Conservation (phyloP, 2,113 vertebrate genomes). For the Notarius lentiginosus region DNA sequence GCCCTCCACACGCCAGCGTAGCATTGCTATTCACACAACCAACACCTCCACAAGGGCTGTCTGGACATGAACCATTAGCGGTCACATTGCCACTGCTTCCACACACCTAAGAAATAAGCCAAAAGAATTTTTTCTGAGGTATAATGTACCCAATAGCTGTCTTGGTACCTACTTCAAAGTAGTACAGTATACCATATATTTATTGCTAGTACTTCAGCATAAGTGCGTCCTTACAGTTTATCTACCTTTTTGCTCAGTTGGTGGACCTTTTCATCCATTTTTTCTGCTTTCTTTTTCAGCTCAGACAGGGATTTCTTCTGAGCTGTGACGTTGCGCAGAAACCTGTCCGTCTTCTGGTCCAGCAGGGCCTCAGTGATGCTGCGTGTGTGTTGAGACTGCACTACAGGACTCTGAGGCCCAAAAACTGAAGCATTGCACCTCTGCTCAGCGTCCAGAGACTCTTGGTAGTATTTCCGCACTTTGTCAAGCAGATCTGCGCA, state of each 20-base stretch:
- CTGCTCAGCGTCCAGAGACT: slow-evolving; percentile 67
- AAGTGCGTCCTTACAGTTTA: neutral
- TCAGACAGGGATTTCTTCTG: slow-evolving; percentile 73
- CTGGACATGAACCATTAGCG: slow-evolving; percentile 66
- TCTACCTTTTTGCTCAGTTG: slow-evolving; percentile 66
- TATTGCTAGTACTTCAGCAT: neutral
- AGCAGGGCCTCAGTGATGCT: slow-evolving; percentile 58
- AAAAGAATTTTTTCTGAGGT: neutral
- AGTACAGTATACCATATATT: neutral
- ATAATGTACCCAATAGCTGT: neutral
- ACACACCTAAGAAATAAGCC: slow-evolving; percentile 66
- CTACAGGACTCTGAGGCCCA: slow-evolving; percentile 63
- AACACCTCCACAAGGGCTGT: slow-evolving; percentile 75
- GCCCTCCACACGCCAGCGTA: slow-evolving; percentile 70
- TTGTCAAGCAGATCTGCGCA: slow-evolving; percentile 75
- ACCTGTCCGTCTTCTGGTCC: slow-evolving; percentile 46
- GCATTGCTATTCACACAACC: slow-evolving; percentile 72
- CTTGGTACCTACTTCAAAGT: neutral
- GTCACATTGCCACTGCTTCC: slow-evolving; percentile 62
- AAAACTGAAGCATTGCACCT: slow-evolving; percentile 63
- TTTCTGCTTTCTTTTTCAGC: slow-evolving; percentile 63
- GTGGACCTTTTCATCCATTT: slow-evolving; percentile 60
- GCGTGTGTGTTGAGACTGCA: slow-evolving; percentile 54
- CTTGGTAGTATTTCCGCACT: slow-evolving; percentile 66
- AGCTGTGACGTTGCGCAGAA: slow-evolving; percentile 59